Percentiles rank a stretch among this genome's conserved stretches.
These are phyloP conservation scores for Mobula birostris DNA, from an alignment of 2,113 vertebrate species.

Conservation along the genomic window DNA sequence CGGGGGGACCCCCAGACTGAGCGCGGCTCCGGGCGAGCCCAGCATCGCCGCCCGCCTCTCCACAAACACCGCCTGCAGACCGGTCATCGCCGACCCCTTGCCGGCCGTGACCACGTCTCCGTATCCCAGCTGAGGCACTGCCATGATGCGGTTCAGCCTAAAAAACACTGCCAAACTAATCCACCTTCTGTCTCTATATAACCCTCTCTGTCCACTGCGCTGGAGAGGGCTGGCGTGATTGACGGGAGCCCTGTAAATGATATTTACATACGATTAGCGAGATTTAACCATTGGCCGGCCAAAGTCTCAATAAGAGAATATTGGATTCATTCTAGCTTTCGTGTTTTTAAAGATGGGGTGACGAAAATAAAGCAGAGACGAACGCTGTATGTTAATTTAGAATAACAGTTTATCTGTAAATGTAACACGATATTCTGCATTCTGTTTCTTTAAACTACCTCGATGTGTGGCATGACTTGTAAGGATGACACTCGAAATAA, in stretches of 20 bases:
- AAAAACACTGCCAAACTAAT: conserved; percentile 31
- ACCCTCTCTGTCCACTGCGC: conserved; percentile 17
- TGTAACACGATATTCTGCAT: no score
- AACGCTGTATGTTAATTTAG: neutral
- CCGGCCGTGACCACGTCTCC: conserved; percentile 14
- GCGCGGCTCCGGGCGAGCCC: neutral
- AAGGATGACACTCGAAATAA: no score
- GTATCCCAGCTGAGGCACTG: conserved; percentile 22
- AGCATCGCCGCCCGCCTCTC: conserved; percentile 16
- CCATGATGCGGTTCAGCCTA: conserved; percentile 18
- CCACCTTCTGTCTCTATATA: conserved; percentile 29
- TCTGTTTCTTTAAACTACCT: no score
- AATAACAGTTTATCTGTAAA: no score
- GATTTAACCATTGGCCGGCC: conserved; percentile 3
- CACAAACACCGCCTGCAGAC: conserved; percentile 16
- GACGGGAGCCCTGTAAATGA: neutral
- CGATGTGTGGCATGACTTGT: no score
- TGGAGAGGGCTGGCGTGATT: conserved; percentile 16
- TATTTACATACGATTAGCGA: conserved; percentile 30
- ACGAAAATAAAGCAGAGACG: neutral
- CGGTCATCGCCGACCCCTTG: neutral
- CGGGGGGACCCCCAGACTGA: neutral
- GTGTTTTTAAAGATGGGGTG: neutral
- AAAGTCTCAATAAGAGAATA: neutral
- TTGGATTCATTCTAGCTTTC: neutral